Base-by-base conservation (phyloP, 2,797 vertebrate genomes). In the Sebastes wilsoni region DNA sequence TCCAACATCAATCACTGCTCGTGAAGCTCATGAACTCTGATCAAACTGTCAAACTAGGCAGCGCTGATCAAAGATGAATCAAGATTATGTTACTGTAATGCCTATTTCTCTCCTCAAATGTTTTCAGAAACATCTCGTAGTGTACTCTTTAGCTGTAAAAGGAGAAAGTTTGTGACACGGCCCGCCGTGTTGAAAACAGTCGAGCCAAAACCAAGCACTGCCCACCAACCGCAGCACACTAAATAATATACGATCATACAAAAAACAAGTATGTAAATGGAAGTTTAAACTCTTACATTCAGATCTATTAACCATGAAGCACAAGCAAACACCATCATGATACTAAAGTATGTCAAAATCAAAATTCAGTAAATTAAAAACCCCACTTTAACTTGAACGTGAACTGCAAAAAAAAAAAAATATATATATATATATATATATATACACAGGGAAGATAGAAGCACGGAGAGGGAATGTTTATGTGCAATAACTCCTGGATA, bases 401-500 rank as follows among this genome's bases (percentile, higher is more conserved):
- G 36, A 32, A 70, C 34, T 61, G 1, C 54, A 30, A 8, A 30
- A 30, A 30, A 30, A 30, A 30, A 30, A 27, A 3, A 25, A 27
- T 11, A 28, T 8, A 32, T 32, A 32, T 3, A 32, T 34, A 34
- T 34, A 12, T 23, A 25, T 59, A 55, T 56, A 23, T 23, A 56
- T 14, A 23, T 3, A 56, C 1, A 28, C 8, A 22, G 9, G 62
- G 14, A 67, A 71, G 64, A 52, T 54, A 52, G 60, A 13, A 74
- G 62, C 72, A 78, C 56, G 67, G 76, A 58, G 74, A 65, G 55
- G 27, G 60, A 66, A 75, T 86, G 88, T 88, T 89, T 92, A 89
- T 92, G 90, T 10, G 77, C 88, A 87, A 87, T 93, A 91, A 91
- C 78, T 93, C 89, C 81, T 73, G 77, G 82, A 89, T 91, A 94